A percentile compares a stretch with the other conserved stretches of the same genome.
Conservation (phyloP, 1,140 invertebrate species). For the Drosophila bocki region DNA sequence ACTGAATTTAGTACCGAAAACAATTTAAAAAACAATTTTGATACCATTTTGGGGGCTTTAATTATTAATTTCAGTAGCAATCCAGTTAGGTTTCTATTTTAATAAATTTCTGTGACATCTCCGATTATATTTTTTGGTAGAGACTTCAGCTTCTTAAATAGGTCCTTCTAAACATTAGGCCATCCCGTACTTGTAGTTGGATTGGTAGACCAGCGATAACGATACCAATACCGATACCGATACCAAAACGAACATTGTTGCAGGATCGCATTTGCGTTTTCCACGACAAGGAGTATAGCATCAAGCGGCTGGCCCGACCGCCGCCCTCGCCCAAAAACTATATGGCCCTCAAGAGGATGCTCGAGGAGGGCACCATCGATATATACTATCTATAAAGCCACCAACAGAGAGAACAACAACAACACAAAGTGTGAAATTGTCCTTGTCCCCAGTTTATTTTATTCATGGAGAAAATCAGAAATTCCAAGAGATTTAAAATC, state of each 20-base stretch:
- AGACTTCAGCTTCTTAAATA: conserved; percentile 23
- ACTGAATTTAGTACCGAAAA: too few relatives aligned
- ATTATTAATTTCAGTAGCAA: too few relatives aligned
- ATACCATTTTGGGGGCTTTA: too few relatives aligned
- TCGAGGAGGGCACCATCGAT: conserved; percentile 76
- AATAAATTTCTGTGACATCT: conserved; percentile 12
- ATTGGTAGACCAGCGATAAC: conserved; percentile 38
- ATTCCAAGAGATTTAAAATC: background rate
- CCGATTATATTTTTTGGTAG: conserved; percentile 8
- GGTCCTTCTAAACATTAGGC: conserved; percentile 31
- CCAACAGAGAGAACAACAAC: conserved; percentile 1
- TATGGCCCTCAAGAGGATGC: conserved; percentile 77
- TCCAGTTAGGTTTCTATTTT: background rate
- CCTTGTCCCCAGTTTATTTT: conserved; percentile 14
- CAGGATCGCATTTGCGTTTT: conserved; percentile 82
- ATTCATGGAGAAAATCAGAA: too few relatives aligned
- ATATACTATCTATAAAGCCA: conserved; percentile 69
- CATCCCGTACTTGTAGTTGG: conserved; percentile 34
- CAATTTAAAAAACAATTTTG: too few relatives aligned
- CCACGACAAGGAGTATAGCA: conserved; percentile 78
- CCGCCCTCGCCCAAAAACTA: conserved; percentile 80
- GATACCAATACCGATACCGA: conserved; percentile 20
- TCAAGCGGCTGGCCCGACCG: conserved; percentile 71
- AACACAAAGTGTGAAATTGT: conserved; percentile 25
- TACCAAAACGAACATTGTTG: conserved; percentile 55